Conservation (phyloP, 2,113 vertebrate genomes). For the Mixornis gularis region DNA sequence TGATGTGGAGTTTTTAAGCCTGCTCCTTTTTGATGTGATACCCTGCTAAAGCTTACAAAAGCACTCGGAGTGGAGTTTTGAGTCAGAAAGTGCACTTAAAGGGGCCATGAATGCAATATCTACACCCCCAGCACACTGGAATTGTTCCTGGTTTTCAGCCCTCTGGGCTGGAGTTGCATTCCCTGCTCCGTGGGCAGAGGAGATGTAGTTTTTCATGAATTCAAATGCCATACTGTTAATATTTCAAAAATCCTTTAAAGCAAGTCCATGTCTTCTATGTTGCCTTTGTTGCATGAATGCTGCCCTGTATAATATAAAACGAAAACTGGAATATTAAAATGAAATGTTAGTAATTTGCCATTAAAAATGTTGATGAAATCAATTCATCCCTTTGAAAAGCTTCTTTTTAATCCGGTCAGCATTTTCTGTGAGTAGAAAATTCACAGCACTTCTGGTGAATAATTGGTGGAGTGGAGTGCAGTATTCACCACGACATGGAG, state of each 20-base stretch:
- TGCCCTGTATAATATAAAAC: neutral
- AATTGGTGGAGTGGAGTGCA: constrained; percentile 1
- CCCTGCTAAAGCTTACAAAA: neutral
- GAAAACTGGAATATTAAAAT: neutral
- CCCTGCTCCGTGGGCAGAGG: neutral
- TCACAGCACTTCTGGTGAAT: constrained; percentile 15
- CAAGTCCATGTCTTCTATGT: neutral
- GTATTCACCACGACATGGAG: neutral
- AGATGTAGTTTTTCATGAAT: neutral
- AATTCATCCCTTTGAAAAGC: neutral
- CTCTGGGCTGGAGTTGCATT: neutral
- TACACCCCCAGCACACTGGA: neutral
- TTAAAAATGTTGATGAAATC: constrained; percentile 30
- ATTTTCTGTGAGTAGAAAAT: neutral
- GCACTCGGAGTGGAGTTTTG: neutral
- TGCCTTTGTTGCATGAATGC: neutral
- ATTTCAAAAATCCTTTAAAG: neutral
- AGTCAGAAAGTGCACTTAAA: neutral
- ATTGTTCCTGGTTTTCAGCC: neutral
- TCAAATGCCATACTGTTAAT: neutral
- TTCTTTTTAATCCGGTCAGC: neutral
- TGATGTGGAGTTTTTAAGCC: neutral
- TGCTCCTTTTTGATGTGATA: neutral
- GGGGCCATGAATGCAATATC: neutral
- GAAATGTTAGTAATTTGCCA: constrained; percentile 10